Evolutionary conservation across 2,888 invertebrate genomes (phyloP).

Genomic region (Drosophila paranaensis): DNA sequence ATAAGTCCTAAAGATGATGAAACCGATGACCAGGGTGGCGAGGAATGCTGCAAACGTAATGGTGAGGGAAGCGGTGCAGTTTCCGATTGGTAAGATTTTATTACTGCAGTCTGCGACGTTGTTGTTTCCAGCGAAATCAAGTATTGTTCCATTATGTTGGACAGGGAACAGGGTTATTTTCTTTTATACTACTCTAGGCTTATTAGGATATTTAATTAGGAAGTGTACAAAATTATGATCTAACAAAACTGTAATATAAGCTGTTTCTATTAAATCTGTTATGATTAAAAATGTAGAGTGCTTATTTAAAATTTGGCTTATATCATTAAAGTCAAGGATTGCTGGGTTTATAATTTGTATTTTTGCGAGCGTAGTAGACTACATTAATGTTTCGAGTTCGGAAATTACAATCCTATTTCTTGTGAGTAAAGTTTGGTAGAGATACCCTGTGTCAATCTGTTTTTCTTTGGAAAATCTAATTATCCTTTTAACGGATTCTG

Average conservation of each 20-base stretch:
- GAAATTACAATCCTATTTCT: not conserved
- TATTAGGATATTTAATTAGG: not conserved
- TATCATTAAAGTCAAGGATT: not conserved
- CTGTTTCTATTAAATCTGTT: not conserved
- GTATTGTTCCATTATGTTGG: not conserved
- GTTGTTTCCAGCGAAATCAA: not conserved
- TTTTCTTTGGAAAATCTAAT: not conserved
- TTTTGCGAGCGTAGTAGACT: not conserved
- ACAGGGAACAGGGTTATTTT: not conserved
- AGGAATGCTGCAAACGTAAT: not conserved
- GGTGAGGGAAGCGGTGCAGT: not conserved
- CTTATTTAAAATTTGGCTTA: not conserved
- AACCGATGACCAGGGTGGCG: not conserved
- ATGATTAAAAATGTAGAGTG: not conserved
- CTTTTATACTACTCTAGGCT: not conserved
- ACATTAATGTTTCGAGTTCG: not conserved
- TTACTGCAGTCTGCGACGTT: not conserved
- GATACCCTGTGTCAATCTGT: not conserved
- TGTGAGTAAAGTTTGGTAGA: not conserved
- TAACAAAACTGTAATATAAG: not conserved
- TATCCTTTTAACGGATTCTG: not conserved
- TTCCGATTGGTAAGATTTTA: not conserved
- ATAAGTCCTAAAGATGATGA: no score
- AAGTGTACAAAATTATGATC: constrained; percentile 7
- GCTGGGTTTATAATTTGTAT: not conserved